Evolutionary conservation across 2,888 invertebrate genomes (phyloP), one percentile per base, ranked within the genome.

Genomic region (Leptinotarsa haldemani): DNA sequence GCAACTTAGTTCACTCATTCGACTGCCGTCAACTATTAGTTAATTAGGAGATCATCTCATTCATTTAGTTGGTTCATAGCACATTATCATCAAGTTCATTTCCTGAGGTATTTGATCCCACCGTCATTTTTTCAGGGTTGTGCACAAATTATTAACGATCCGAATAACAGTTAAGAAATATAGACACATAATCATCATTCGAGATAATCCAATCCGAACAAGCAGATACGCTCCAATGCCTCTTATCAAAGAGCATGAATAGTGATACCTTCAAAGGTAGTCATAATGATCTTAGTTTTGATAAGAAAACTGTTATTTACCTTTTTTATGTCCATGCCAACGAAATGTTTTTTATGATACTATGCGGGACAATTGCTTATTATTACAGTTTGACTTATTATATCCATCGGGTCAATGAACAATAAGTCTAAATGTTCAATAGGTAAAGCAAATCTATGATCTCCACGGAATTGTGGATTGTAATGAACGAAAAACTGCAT

Each of bases 241-340:
- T 7, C 61, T n/a, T n/a, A 18, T 61, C 30, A 61, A 7, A 61
- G 9, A 61, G n/a, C 25, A 61, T 30, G 40, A 40, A 40, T 61
- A 61, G 61, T 30, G 9, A 61, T 9, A 61, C 40, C 20, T 61
- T 30, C 61, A 61, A 61, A 30, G 40, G 40, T 61, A n/a, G 18
- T 61, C 61, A 61, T 61, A 40, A n/a, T 30, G 61, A 61, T 61
- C 61, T 61, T 40, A 18, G 40, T 40, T 61, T 40, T n/a, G 18
- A 30, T 30, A 16, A 30, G 61, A 61, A 30, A 40, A 61, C 18
- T 61, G 30, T 25, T 30, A 61, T 40, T 25, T 30, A 16, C 2
- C 9, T 61, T 61, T 61, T n/a, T n/a, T 30, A 0, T 12, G 4
- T 9, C 16, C 16, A 4, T 30, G 30, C 61, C 30, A 61, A 7